Conservation (phyloP, 1,140 invertebrate genomes). For the Aphelinus certus region DNA sequence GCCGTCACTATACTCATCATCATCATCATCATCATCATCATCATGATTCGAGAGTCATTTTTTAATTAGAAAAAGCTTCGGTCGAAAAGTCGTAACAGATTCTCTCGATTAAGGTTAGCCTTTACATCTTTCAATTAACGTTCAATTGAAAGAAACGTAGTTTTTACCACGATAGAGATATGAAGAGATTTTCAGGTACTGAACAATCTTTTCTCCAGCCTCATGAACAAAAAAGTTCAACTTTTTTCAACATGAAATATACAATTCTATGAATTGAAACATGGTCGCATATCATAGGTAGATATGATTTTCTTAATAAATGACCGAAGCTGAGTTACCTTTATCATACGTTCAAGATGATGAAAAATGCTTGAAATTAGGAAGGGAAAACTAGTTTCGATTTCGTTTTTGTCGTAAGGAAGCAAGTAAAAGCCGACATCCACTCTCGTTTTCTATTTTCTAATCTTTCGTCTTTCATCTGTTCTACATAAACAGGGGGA, state of each 20-base stretch:
- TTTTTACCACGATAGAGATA: slow-evolving; percentile 24
- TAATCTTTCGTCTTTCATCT: slow-evolving; percentile 28
- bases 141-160: slow-evolving; percentile 12
- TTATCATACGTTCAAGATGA: background rate
- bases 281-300: background rate
- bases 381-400: no score
- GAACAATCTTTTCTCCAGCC: slow-evolving; percentile 17
- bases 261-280: background rate
- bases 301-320: background rate
- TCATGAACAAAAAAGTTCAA: slow-evolving; percentile 8
- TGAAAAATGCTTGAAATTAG: slow-evolving; percentile 24
- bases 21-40: slow-evolving; percentile 9
- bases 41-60: slow-evolving; percentile 16
- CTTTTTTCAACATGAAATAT: slow-evolving; percentile 16
- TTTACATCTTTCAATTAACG: slow-evolving; percentile 1
- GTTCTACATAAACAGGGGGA: slow-evolving; percentile 18
- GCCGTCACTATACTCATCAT: background rate
- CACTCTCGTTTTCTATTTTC: slow-evolving; percentile 20
- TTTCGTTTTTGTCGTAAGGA: background rate
- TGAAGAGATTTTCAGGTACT: slow-evolving; percentile 36
- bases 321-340: slow-evolving; percentile 21
- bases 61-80: slow-evolving; percentile 30
- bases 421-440: slow-evolving; percentile 24
- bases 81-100: slow-evolving; percentile 27
- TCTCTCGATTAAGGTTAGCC: slow-evolving; percentile 7